phyloP scores from a whole-genome alignment of 2,888 invertebrate genomes.

The Cephus rjabovi region DNA sequence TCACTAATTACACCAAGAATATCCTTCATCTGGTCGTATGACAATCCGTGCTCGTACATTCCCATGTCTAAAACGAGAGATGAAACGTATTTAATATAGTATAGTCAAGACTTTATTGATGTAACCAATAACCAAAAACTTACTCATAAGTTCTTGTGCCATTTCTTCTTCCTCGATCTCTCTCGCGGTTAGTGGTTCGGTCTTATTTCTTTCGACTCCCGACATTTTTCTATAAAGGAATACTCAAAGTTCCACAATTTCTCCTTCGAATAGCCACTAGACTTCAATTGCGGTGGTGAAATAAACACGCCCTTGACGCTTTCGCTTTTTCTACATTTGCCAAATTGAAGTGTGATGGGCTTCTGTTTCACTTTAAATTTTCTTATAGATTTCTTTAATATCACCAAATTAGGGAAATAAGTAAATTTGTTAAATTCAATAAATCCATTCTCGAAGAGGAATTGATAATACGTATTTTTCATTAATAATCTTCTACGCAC shows the following conservation, averaged over 20 bases:
- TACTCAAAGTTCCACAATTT: not conserved
- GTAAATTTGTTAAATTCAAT: not conserved
- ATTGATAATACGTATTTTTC: not conserved
- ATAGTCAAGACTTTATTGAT: not conserved
- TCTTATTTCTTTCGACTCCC: not conserved
- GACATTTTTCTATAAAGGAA: slow-evolving; percentile 1
- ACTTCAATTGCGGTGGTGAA: not conserved
- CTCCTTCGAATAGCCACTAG: not conserved
- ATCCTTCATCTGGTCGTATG: slow-evolving; percentile 36
- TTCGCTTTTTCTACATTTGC: not conserved
- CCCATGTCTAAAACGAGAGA: slow-evolving; percentile 34
- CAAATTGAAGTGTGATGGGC: not conserved
- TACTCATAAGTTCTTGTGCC: slow-evolving; percentile 22
- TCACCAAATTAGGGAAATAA: not conserved
- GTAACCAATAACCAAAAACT: slow-evolving; percentile 1
- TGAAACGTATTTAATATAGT: not conserved
- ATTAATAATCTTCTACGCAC: not conserved
- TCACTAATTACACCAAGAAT: slow-evolving; percentile 34
- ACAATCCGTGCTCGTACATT: slow-evolving; percentile 40
- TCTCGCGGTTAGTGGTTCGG: slow-evolving; percentile 1
- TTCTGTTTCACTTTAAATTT: not conserved
- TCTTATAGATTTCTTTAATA: not conserved
- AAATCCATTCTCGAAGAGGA: not conserved
- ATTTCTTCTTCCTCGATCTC: slow-evolving; percentile 18
- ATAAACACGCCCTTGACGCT: not conserved